Evolutionary conservation across 2,888 invertebrate species (phyloP), one percentile per base, ranked within the genome.

Genomic region (Chymomyza procnemis): DNA sequence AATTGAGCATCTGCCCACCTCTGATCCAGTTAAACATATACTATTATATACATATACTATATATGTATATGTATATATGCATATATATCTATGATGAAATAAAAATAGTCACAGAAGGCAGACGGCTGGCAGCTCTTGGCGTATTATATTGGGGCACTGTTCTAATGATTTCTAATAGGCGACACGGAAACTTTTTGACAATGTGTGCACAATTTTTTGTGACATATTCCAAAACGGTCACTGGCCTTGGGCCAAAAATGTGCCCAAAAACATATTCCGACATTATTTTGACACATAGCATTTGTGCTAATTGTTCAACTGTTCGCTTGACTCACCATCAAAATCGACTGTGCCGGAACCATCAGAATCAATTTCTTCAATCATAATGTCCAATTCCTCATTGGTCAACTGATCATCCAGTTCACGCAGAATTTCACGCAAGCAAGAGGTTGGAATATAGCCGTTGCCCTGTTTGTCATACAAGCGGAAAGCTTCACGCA

Each of bases 291-390:
- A 67, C 69, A 76, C 56, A 57, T 56, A 50, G 5, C 26, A 54
- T 61, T 19, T 50, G 50, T 34, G 21, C 54, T 74, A 70, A 76
- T 76, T 76, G 70, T 46, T 64, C 54, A 9, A 6, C 18, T 58
- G 14, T 50, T 50, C n/a, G 26, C 6, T 30, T 22, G 50, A 87
- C 91, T 91, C 91, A 98, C 98, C 98, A 93, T 99, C 98, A 91
- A 99, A 99, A 92, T 99, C 99, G 85, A 99, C 99, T 79, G 99
- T 99, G 88, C 99, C 99, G 85, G 98, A 98, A 89, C 98, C 98
- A 92, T 99, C 99, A 60, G 97, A 97, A 92, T 99, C 99, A 88
- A 99, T 98, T 93, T 99, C 99, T 90, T 97, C 96, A 91, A 99
- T 98, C 95, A 99, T 98, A 91, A 96, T 96, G 89, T 98, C 98